Percentiles rank a stretch among this genome's conserved stretches.
Evolutionary conservation across 1,140 invertebrate species (phyloP).

Genomic region (Reticulitermes speratus): DNA sequence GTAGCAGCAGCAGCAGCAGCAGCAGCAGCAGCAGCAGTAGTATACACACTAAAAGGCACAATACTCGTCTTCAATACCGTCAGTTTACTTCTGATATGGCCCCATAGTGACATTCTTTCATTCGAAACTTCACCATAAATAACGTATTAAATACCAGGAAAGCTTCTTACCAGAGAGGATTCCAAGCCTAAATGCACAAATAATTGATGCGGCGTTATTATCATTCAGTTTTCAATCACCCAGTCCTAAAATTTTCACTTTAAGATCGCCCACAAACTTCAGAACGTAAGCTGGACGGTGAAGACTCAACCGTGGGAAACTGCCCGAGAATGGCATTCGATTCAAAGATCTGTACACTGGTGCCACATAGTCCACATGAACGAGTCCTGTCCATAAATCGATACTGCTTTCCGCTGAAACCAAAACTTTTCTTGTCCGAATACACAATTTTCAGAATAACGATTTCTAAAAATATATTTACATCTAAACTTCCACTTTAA

Average conservation of each 20-base stretch:
- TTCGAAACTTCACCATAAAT: background rate
- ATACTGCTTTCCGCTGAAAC: background rate
- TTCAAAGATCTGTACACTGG: background rate
- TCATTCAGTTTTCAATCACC: no score
- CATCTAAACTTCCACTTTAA: background rate
- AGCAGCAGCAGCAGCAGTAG: no score
- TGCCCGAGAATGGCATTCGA: background rate
- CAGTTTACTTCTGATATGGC: no score
- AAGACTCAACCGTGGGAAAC: background rate
- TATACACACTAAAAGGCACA: no score
- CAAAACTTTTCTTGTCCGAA: background rate
- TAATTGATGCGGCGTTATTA: no score
- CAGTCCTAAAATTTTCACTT: no score
- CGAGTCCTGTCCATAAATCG: background rate
- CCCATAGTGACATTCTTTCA: no score
- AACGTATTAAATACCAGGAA: background rate
- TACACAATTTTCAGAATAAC: background rate
- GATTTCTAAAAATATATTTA: background rate
- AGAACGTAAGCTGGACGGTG: background rate
- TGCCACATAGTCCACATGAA: background rate
- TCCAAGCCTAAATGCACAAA: background rate
- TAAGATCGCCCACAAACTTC: background rate
- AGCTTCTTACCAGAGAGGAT: background rate
- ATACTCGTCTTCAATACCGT: no score
- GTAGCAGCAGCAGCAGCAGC: no score